Base-by-base conservation (phyloP, 1,140 invertebrate species). In the Phocides pigmalion region DNA sequence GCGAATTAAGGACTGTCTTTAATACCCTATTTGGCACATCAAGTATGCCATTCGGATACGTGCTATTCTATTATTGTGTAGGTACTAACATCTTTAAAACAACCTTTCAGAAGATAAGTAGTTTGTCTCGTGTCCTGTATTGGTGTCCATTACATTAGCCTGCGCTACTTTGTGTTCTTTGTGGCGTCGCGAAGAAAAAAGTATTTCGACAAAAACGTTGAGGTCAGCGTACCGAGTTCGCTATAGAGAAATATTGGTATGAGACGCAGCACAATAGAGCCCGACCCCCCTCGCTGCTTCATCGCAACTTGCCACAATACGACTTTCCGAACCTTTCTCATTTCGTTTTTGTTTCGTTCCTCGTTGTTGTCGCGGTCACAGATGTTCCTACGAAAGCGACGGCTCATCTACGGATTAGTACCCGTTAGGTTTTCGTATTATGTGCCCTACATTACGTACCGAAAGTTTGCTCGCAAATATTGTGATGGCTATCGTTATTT, bases 241-340 rank as follows among this genome's bases (percentile, higher is more conserved):
- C 49, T 59, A 61, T 41, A 66, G 47, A 61, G 68, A 46, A 66
- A 59, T 59, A 50, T 42, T 59, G 56, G 51, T 28, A 54, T 35
- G 64, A 63, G 46, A 15, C 59, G 19, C 8, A 41, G 50, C 17
- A 79, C 68, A 79, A 76, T 76, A 51, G 73, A 41, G 39, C 47
- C 46, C 22, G 47, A 32, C 62, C 54, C 32, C 66, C 61, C 61
- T 56, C 68, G 15, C 47, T 66, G 63, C 67, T 68, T 73, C 70
- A 70, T 79, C 70, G 70, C 76, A 84, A 87, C 76, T 84, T 81
- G 74, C 74, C 69, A 83, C 85, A 87, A 83, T 85, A 74, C 77
- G 75, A 79, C 72, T 79, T 78, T 72, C 82, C 74, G 69, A 84
- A 86, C 83, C 86, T 89, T 85, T 89, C 80, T 85, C 82, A 89